These are phyloP conservation scores for Galeruca laticollis DNA, from an alignment of 2,888 invertebrate genomes.

Conservation along the genomic window DNA sequence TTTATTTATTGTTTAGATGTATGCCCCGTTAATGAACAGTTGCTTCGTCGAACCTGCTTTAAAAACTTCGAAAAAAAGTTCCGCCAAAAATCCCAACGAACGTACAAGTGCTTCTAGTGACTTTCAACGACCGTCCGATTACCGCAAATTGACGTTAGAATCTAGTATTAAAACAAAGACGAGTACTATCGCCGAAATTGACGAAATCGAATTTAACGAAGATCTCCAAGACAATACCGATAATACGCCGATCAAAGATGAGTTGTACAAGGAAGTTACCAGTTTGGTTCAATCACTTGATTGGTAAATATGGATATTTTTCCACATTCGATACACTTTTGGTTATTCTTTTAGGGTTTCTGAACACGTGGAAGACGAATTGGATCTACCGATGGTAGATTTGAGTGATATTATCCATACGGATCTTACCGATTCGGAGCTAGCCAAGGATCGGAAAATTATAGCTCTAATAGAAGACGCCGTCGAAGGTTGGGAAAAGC, in stretches of 20 bases:
- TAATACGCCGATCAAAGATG: conserved; percentile 62
- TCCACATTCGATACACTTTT: not conserved
- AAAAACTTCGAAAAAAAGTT: conserved; percentile 29
- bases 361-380: conserved; percentile 82
- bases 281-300: conserved; percentile 68
- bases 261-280: conserved; percentile 60
- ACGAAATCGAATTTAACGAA: conserved; percentile 1
- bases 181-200: not conserved
- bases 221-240: not conserved
- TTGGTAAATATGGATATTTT: conserved; percentile 57
- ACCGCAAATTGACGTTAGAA: conserved; percentile 67
- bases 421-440: conserved; percentile 55
- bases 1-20: conserved; percentile 36
- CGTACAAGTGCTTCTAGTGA: conserved; percentile 22
- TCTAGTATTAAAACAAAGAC: not conserved
- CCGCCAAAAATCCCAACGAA: not conserved
- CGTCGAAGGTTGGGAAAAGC: conserved; percentile 75
- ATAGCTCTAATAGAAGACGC: conserved; percentile 73
- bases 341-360: conserved; percentile 71
- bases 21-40: conserved; percentile 70
- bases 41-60: conserved; percentile 71
- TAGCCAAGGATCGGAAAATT: conserved; percentile 68
- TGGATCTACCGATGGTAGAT: conserved; percentile 74
- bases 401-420: conserved; percentile 68
- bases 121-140: conserved; percentile 71